Conservation (phyloP, 2,888 invertebrate genomes). For the Stenichneumon culpator region DNA sequence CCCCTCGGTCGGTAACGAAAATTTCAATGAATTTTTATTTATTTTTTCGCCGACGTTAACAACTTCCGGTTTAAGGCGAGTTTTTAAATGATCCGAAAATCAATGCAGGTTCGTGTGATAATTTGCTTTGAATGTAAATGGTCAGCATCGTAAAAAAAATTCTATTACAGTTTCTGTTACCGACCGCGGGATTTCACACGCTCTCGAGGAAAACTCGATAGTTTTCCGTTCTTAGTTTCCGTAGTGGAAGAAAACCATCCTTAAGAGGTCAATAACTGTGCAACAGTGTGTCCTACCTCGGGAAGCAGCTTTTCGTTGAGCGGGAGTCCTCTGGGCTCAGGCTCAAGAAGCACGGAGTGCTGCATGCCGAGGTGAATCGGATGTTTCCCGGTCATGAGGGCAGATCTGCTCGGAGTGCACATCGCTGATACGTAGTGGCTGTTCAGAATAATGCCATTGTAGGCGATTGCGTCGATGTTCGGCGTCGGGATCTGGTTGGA, state of each 20-base stretch:
- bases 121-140: too few relatives aligned
- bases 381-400: slow-evolving; percentile 94
- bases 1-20: too few relatives aligned
- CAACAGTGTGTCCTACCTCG: slow-evolving; percentile 81
- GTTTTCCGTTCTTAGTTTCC: neutral
- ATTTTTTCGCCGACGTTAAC: too few relatives aligned
- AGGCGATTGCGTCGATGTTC: slow-evolving; percentile 94
- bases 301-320: slow-evolving; percentile 90
- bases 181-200: too few relatives aligned
- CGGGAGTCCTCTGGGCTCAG: slow-evolving; percentile 91
- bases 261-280: neutral
- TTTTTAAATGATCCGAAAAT: too few relatives aligned
- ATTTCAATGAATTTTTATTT: too few relatives aligned
- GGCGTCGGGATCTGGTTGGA: slow-evolving; percentile 94
- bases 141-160: too few relatives aligned
- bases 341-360: slow-evolving; percentile 89
- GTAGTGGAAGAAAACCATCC: neutral
- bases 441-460: slow-evolving; percentile 94
- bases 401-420: slow-evolving; percentile 93
- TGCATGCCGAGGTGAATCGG: slow-evolving; percentile 93
- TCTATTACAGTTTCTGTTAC: too few relatives aligned
- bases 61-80: too few relatives aligned
- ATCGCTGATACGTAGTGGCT: slow-evolving; percentile 94
- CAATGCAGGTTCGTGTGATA: too few relatives aligned
- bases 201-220: neutral